These are phyloP conservation scores for Sciurus carolinensis DNA, from an alignment of 2,797 vertebrate genomes.

Conservation along the genomic window DNA sequence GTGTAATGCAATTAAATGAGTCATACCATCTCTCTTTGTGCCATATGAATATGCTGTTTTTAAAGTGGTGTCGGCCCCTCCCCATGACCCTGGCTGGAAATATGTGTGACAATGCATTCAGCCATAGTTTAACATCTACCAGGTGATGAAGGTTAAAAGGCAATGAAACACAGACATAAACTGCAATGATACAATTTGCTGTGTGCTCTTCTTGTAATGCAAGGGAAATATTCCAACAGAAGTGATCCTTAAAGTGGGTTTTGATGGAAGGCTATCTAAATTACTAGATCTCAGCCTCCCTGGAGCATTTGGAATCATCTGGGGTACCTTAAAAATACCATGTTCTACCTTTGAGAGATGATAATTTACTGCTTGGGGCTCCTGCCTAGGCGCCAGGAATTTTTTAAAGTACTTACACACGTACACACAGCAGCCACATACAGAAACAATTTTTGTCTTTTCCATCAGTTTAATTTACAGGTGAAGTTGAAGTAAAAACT, in stretches of 20 bases:
- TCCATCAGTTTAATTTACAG: constrained; percentile 43
- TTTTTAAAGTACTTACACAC: background rate
- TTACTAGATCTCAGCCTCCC: background rate
- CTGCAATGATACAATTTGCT: background rate
- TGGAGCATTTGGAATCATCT: background rate
- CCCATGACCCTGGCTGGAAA: background rate
- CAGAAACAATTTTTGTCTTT: constrained; percentile 9
- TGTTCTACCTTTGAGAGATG: background rate
- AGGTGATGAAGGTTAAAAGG: background rate
- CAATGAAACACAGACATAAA: background rate
- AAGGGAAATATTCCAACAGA: background rate
- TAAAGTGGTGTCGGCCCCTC: background rate
- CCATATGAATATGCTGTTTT: background rate
- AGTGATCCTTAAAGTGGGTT: background rate
- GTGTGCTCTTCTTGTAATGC: background rate
- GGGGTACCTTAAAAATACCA: background rate
- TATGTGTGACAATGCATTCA: background rate
- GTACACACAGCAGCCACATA: background rate
- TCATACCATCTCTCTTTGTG: background rate
- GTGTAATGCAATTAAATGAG: constrained; percentile 25
- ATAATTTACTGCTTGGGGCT: background rate
- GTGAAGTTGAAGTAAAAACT: background rate
- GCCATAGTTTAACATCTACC: background rate
- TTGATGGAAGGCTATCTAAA: background rate
- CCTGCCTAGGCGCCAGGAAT: background rate